These are phyloP conservation scores for Tethea ocularis DNA, from an alignment of 2,888 invertebrate species.

Conservation along the genomic window DNA sequence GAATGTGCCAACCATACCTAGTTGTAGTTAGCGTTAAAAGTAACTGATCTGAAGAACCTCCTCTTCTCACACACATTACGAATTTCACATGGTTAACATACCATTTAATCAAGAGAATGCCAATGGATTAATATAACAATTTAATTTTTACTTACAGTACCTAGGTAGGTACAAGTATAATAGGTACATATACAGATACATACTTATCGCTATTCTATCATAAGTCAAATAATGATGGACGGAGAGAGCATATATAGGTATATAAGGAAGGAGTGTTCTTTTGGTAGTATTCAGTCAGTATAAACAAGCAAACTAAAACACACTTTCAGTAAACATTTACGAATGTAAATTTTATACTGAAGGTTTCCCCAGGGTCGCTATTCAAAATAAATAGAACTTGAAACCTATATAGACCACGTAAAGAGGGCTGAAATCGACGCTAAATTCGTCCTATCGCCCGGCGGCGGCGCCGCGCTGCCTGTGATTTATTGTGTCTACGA, in stretches of 20 bases:
- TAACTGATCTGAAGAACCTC: too few species aligned
- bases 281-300: neutral
- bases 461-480: constrained; percentile 29
- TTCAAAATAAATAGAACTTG: constrained; percentile 10
- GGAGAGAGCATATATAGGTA: neutral
- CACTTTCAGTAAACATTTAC: constrained; percentile 25
- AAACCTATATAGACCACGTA: constrained; percentile 8
- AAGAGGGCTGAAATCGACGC: constrained; percentile 21
- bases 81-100: too few species aligned
- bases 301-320: constrained; percentile 10
- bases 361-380: constrained; percentile 19
- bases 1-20: too few species aligned
- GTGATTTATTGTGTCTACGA: constrained; percentile 62
- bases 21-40: too few species aligned
- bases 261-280: neutral
- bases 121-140: too few species aligned
- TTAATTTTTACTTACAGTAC: neutral
- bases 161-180: neutral
- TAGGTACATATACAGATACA: neutral
- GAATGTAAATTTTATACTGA: constrained; percentile 12
- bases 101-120: too few species aligned
- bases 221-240: neutral
- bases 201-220: neutral
- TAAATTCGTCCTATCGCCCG: constrained; percentile 18
- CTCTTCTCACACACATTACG: too few species aligned